phyloP scores from a whole-genome alignment of 2,797 vertebrate genomes.

The Crenichthys baileyi region DNA sequence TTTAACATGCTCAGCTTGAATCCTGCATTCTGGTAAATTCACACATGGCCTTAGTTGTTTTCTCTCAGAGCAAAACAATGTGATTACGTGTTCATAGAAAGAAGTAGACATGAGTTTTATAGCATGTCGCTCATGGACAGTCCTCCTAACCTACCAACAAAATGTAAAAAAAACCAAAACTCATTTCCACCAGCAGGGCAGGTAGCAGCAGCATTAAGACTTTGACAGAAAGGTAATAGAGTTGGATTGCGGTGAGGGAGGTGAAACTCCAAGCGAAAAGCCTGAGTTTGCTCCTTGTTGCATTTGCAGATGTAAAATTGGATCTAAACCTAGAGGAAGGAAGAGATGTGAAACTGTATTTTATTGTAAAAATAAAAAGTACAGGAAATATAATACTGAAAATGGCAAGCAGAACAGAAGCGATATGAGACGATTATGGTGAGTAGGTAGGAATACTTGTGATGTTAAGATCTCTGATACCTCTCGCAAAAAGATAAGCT shows the following conservation, averaged over 20 bases:
- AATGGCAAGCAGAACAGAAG: slow-evolving; percentile 25
- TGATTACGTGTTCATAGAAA: slow-evolving; percentile 33
- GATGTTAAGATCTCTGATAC: slow-evolving; percentile 22
- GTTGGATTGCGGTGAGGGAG: slow-evolving; percentile 50
- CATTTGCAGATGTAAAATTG: slow-evolving; percentile 37
- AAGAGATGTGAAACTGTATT: slow-evolving; percentile 17
- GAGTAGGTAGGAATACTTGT: slow-evolving; percentile 24
- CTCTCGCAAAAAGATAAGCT: slow-evolving; percentile 22
- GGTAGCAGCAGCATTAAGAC: slow-evolving; percentile 23
- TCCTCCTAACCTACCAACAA: slow-evolving; percentile 15
- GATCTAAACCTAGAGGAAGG: slow-evolving; percentile 12
- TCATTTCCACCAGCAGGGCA: slow-evolving; percentile 26
- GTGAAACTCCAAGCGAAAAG: slow-evolving; percentile 46
- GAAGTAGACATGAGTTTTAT: slow-evolving; percentile 25
- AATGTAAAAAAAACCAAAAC: slow-evolving; percentile 30
- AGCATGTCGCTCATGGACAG: slow-evolving; percentile 15
- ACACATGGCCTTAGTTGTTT: slow-evolving; percentile 13
- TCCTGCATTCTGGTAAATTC: slow-evolving; percentile 22
- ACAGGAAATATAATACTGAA: slow-evolving; percentile 23
- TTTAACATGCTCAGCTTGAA: slow-evolving; percentile 13
- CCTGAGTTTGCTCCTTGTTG: slow-evolving; percentile 41
- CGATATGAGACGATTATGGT: slow-evolving; percentile 20
- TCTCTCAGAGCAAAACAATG: slow-evolving; percentile 14
- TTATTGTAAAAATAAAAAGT: slow-evolving; percentile 1
- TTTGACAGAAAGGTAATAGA: slow-evolving; percentile 62